Conservation (phyloP, 2,797 vertebrate species). For the Poeciliopsis infans region DNA sequence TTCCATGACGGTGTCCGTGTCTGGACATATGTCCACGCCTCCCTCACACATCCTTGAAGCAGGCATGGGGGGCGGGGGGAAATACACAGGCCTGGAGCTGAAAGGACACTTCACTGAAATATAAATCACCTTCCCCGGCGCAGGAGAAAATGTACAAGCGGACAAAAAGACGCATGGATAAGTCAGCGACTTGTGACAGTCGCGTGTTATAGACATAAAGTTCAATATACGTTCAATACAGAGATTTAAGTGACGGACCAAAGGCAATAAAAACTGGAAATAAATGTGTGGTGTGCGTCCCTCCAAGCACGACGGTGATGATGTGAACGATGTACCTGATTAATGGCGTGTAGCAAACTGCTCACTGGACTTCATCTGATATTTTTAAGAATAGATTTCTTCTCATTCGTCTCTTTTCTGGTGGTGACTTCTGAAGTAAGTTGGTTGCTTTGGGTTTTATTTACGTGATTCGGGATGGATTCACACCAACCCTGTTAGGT, state of each 20-base stretch:
- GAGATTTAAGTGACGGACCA: background rate
- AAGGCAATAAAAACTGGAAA: background rate
- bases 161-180: slow-evolving; percentile 49
- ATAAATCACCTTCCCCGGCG: slow-evolving; percentile 73
- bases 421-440: background rate
- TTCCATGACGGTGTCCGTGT: slow-evolving; percentile 34
- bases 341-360: background rate
- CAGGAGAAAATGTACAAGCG: slow-evolving; percentile 40
- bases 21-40: slow-evolving; percentile 23
- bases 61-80: slow-evolving; percentile 13
- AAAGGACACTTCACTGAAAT: slow-evolving; percentile 78
- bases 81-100: slow-evolving; percentile 71
- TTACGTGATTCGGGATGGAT: background rate
- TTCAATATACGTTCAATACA: background rate
- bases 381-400: background rate
- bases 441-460: background rate
- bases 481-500: no score
- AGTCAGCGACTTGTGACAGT: slow-evolving; percentile 18
- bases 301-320: background rate
- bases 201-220: background rate
- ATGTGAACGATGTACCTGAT: background rate
- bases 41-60: slow-evolving; percentile 52
- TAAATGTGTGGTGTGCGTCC: background rate
- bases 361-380: background rate
- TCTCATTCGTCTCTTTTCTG: background rate